These are phyloP conservation scores for Dimorphilus gyrociliatus DNA, from an alignment of 2,888 invertebrate genomes.

Conservation along the genomic window DNA sequence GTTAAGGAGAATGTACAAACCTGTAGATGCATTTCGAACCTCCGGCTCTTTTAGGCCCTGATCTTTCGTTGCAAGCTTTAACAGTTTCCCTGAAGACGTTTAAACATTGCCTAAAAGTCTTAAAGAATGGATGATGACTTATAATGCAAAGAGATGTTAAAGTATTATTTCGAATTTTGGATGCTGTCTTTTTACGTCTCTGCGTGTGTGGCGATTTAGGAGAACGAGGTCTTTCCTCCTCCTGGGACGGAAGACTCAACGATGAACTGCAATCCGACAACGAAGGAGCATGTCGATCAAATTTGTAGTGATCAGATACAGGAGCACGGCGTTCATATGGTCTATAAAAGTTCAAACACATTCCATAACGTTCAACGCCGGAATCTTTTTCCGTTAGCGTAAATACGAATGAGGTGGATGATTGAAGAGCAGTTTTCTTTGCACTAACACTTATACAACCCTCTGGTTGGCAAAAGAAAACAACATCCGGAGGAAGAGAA, in stretches of 20 bases:
- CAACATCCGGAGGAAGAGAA: conserved; percentile 89
- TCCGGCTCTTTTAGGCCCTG: conserved; percentile 56
- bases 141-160: conserved; percentile 90
- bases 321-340: conserved; percentile 45
- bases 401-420: conserved; percentile 91
- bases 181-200: conserved; percentile 20
- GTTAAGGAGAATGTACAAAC: too few species aligned
- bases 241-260: neutral
- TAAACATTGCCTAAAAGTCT: conserved; percentile 92
- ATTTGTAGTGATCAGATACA: conserved; percentile 12
- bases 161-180: conserved; percentile 57
- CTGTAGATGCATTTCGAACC: too few species aligned
- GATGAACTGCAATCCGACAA: conserved; percentile 1
- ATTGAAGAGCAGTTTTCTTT: conserved; percentile 48
- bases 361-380: conserved; percentile 59
- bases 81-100: conserved; percentile 85
- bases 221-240: conserved; percentile 7
- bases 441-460: conserved; percentile 78
- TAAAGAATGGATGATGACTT: conserved; percentile 97
- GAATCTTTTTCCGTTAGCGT: conserved; percentile 97
- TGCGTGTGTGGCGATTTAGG: conserved; percentile 25
- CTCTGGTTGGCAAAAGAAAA: conserved; percentile 98
- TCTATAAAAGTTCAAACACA: conserved; percentile 95
- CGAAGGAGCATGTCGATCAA: conserved; percentile 12
- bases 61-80: conserved; percentile 87